Evolutionary conservation across 2,888 invertebrate genomes (phyloP).

Genomic region (Microplitis deprimator): DNA sequence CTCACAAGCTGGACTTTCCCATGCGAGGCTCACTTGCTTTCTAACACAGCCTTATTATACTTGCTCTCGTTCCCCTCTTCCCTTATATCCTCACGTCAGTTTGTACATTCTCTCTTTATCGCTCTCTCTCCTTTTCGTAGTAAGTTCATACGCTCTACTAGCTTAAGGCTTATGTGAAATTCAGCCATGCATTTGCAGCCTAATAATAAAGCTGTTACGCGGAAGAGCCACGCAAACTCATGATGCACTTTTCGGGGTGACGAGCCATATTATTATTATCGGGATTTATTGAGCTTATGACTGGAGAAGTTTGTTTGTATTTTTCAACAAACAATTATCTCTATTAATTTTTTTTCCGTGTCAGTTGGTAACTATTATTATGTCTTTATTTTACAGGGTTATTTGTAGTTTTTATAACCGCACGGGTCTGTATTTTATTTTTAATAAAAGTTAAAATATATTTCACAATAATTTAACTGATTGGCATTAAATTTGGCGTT

Average conservation of each 20-base stretch:
- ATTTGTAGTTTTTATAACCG: too few relatives aligned
- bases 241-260: constrained; percentile 13
- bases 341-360: background rate
- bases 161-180: constrained; percentile 59
- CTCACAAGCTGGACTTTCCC: constrained; percentile 69
- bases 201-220: constrained; percentile 61
- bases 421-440: too few relatives aligned
- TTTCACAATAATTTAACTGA: too few relatives aligned
- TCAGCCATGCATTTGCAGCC: constrained; percentile 56
- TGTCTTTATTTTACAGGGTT: background rate
- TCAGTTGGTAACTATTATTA: background rate
- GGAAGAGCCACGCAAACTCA: constrained; percentile 46
- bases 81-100: constrained; percentile 11
- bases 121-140: background rate
- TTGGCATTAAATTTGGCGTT: too few relatives aligned
- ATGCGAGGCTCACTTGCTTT: constrained; percentile 54
- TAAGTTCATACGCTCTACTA: constrained; percentile 49
- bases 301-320: too few relatives aligned
- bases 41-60: constrained; percentile 19
- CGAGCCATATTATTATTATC: constrained; percentile 6
- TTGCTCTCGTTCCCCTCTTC: constrained; percentile 28
- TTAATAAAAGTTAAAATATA: too few relatives aligned
- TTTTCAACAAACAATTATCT: constrained; percentile 7
- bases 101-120: background rate
- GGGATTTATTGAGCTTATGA: background rate